Percentiles rank a stretch among this genome's conserved stretches.
These are phyloP conservation scores for Macroteleia sp. DNA, from an alignment of 2,888 invertebrate species.

Conservation along the genomic window DNA sequence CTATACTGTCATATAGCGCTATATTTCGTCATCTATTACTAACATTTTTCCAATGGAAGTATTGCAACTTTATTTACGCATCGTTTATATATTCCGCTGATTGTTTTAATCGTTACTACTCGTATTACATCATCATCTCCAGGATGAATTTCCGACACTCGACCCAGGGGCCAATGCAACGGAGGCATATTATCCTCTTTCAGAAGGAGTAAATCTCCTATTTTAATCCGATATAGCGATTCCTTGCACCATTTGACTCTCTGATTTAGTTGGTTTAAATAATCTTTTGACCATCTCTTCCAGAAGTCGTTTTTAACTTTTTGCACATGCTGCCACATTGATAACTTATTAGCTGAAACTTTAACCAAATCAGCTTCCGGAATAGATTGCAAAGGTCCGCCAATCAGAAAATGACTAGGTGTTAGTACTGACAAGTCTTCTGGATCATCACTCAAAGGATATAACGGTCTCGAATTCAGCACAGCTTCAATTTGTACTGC, in stretches of 20 bases:
- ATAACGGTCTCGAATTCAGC: not conserved
- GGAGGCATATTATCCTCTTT: not conserved
- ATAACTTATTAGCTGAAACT: not conserved
- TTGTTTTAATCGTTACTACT: slow-evolving; percentile 2
- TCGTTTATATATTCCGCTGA: not conserved
- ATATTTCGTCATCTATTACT: no score
- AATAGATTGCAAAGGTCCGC: not conserved
- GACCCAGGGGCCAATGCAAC: not conserved
- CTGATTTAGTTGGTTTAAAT: not conserved
- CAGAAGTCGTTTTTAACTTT: not conserved
- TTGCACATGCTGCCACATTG: not conserved
- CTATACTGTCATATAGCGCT: no score
- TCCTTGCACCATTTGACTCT: not conserved
- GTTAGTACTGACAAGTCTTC: not conserved
- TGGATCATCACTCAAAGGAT: not conserved
- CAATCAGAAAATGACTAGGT: not conserved
- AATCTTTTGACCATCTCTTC: slow-evolving; percentile 1
- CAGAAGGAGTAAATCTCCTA: not conserved
- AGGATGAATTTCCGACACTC: not conserved
- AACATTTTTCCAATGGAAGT: not conserved
- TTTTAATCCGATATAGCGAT: not conserved
- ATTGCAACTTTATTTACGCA: slow-evolving; percentile 4
- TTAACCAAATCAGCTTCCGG: slow-evolving; percentile 1
- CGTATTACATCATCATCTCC: not conserved
- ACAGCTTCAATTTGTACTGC: not conserved